Evolutionary conservation across 2,113 vertebrate genomes (phyloP), one percentile per base, ranked within the genome.

Genomic region (Synodontis membranacea): DNA sequence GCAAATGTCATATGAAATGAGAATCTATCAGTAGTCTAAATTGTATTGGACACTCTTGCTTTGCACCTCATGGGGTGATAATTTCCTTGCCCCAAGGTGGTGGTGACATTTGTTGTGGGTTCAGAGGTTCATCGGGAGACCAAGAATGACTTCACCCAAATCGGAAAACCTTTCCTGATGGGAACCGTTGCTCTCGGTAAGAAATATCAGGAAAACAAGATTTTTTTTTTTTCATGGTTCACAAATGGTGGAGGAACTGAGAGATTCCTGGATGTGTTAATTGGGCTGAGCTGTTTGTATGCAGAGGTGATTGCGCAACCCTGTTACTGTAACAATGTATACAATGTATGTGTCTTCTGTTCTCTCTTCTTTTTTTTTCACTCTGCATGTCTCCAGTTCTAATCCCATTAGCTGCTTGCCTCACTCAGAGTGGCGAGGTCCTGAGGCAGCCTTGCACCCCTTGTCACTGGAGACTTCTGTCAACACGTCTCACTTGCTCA

Each of bases 111-210:
- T 91, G 92, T 92, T 37, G 92, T 95, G 87, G 94, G 94, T 88
- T 95, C 94, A 86, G 92, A 95, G 88, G 93, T 96, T 75, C 93
- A 92, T 86, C 93, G 94, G 52, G 91, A 94, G 89, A 95, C 91
- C 93, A 92, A 84, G 84, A 94, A 89, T 66, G 94, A 95, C 92
- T 94, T 94, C 93, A 91, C 91, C 86, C 90, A 93, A 88, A 94
- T 95, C 88, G 92, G 93, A 54, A 94, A 92, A 85, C 93, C 93
- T 90, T 95, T 95, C 88, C 90, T 95, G 68, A 95, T 92, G 93
- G 94, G 92, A 79, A 94, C 93, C 31, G 93, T 94, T 82, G 93
- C 94, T 88, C 92, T 95, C 46, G 93, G 94, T 95, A 91, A 93
- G 92, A 88, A 60, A 60, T 19, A 86, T 75, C 64, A 37, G 3